Conservation (phyloP, 2,113 vertebrate species). For the Himantopus leucocephalus region DNA sequence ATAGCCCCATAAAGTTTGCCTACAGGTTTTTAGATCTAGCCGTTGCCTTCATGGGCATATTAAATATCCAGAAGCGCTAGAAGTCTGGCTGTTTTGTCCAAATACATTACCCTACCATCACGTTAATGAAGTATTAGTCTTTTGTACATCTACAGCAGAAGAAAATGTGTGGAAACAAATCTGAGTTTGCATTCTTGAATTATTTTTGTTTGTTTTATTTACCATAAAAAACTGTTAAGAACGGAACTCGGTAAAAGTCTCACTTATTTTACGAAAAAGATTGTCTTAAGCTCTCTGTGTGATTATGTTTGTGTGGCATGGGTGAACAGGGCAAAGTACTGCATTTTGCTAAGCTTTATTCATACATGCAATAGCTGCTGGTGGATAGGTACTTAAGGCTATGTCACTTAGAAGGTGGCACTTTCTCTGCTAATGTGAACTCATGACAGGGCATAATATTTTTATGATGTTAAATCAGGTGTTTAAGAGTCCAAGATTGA, state of each 20-base stretch:
- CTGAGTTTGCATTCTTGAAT: neutral
- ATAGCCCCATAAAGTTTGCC: neutral
- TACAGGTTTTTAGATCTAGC: neutral
- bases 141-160: neutral
- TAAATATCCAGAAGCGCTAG: neutral
- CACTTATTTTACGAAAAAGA: neutral
- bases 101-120: neutral
- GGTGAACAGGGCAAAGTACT: neutral
- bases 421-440: neutral
- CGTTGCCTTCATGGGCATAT: neutral
- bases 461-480: slow-evolving; percentile 36
- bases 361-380: neutral
- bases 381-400: neutral
- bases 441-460: neutral
- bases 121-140: neutral
- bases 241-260: neutral
- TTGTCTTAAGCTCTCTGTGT: neutral
- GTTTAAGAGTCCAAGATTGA: neutral
- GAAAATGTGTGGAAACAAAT: neutral
- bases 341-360: neutral
- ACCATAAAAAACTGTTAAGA: neutral
- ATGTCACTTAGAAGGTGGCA: neutral
- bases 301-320: neutral
- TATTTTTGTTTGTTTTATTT: neutral
- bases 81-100: neutral